Percentiles rank a stretch among this genome's conserved stretches.
Evolutionary conservation across 2,797 vertebrate genomes (phyloP).

Genomic region (Hapalemur alaotrensis): DNA sequence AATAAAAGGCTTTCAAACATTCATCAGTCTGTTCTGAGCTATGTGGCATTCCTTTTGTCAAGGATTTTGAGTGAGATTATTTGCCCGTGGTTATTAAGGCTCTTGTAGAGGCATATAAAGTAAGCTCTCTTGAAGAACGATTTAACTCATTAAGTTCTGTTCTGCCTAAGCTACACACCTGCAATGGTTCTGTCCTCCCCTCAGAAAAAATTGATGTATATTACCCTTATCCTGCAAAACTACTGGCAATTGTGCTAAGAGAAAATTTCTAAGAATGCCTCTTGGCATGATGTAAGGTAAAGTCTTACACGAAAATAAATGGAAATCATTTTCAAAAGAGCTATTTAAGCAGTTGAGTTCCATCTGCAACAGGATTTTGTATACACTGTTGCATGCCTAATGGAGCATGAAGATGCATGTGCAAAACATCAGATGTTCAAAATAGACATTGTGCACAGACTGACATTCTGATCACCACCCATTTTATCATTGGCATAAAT

Average conservation of each 20-base stretch:
- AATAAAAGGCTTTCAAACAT: slow-evolving; percentile 65
- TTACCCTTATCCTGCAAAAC: neutral
- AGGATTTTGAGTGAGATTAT: slow-evolving; percentile 54
- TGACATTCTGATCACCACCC: neutral
- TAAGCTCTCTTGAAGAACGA: slow-evolving; percentile 13
- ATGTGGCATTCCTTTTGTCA: slow-evolving; percentile 42
- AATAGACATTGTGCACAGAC: neutral
- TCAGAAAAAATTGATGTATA: slow-evolving; percentile 11
- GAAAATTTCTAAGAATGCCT: slow-evolving; percentile 43
- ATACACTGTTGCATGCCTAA: neutral
- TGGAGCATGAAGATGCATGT: slow-evolving; percentile 1
- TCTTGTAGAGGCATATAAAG: neutral
- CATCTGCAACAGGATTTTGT: slow-evolving; percentile 19
- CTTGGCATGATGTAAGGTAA: neutral
- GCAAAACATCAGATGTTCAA: slow-evolving; percentile 41
- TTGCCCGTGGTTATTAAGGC: slow-evolving; percentile 52
- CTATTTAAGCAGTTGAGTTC: neutral
- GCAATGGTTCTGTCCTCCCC: neutral
- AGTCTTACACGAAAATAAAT: slow-evolving; percentile 27
- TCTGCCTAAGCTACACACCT: neutral
- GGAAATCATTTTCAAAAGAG: slow-evolving; percentile 23
- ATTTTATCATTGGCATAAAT: slow-evolving; percentile 27
- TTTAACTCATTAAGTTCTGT: slow-evolving; percentile 47
- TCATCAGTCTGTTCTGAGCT: slow-evolving; percentile 52
- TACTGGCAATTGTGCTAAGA: neutral